These are phyloP conservation scores for Calosoma granatense DNA, from an alignment of 1,140 invertebrate genomes.

Conservation along the genomic window DNA sequence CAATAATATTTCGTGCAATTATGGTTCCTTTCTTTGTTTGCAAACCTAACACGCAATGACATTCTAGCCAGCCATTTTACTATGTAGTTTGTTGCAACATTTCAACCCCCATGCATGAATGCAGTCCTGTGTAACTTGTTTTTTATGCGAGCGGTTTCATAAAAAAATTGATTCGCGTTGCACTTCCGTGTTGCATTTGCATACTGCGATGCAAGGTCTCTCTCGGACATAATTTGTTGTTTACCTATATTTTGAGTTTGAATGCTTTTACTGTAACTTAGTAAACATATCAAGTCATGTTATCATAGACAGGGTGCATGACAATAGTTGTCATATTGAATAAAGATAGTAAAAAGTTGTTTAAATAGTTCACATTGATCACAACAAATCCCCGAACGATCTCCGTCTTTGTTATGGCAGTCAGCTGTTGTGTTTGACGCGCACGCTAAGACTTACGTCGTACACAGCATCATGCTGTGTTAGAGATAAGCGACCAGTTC, in stretches of 20 bases:
- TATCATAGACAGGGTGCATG: neutral
- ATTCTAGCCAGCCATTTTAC: neutral
- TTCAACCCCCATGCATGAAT: too few relatives aligned
- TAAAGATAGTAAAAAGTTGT: conserved; percentile 6
- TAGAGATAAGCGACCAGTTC: neutral
- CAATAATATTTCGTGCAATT: neutral
- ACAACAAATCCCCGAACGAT: neutral
- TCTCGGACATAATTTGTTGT: neutral
- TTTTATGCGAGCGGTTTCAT: neutral
- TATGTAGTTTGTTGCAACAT: neutral
- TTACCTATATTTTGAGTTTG: neutral
- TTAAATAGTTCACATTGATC: conserved; percentile 10
- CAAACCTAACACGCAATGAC: conserved; percentile 5
- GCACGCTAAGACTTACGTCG: neutral
- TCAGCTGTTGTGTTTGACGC: conserved; percentile 19
- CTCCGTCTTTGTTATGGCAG: conserved; percentile 22
- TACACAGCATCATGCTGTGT: neutral
- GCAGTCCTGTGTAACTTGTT: too few relatives aligned
- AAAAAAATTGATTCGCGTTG: neutral
- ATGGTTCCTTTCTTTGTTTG: conserved; percentile 7
- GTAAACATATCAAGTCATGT: conserved; percentile 2
- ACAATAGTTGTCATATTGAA: conserved; percentile 8
- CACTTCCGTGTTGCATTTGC: conserved; percentile 5
- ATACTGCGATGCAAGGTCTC: neutral
- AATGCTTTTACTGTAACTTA: neutral